Evolutionary conservation across 2,888 invertebrate species (phyloP), one percentile per base, ranked within the genome.

Genomic region (Pristionchus maxplancki): DNA sequence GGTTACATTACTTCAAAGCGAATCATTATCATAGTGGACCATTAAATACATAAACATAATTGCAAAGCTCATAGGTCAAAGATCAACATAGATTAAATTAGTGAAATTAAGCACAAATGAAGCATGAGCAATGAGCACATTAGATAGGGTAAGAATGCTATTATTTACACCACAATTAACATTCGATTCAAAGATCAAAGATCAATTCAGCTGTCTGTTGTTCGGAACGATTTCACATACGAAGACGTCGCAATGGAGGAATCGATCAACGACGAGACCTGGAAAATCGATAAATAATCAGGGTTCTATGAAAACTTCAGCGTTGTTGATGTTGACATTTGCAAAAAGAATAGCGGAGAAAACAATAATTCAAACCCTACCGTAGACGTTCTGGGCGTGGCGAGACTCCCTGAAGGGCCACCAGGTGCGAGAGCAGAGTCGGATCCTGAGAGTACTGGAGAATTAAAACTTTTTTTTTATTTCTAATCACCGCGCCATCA

Each of bases 181-280:
- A 71, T 34, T 20, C n/a, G 34, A 37, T 71, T 40, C 24, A 44
- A n/a, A 74, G 74, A 40, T 74, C 74, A 74, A 74, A 40, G 74
- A 74, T 74, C 74, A 74, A 58, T 31, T 86, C 67, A 86, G 28
- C 86, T 86, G n/a, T 86, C 86, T 0, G 67, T 62, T 28, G 48
- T 86, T 24, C 31, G 17, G 48, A 67, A 86, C 17, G 86, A 86
- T 40, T 86, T 86, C 31, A 86, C 86, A n/a, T 67, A 86, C 17
- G 86, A 84, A 17, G 84, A 86, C 2, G 86, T 86, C 31, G 67
- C 86, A 44, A 28, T 31, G 48, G 86, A 86, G 5, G 86, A 86
- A 67, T 86, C 86, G 86, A 67, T 50, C 67, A 86, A 28, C 31
- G 86, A 86, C 17, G 86, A 86, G 1, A 86, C 86, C 86, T 86